Evolutionary conservation across 2,888 invertebrate genomes (phyloP), one percentile per base, ranked within the genome.

Genomic region (Pristionchus arcanus): DNA sequence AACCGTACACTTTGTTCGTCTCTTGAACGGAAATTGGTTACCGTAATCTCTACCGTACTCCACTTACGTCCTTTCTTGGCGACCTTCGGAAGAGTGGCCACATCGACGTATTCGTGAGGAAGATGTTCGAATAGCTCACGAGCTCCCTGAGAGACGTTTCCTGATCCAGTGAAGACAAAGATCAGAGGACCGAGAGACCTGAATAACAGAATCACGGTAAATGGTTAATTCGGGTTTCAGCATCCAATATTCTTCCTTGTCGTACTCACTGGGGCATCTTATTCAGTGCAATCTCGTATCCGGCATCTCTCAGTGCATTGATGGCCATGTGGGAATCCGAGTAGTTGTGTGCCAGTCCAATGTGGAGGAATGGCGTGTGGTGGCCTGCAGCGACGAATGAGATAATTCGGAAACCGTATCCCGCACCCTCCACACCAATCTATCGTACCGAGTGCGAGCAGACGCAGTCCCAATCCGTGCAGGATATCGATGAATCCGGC

Each of bases 341-440:
- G 96, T 99, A 99, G 96, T 99, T 99, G 95, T 99, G 99, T 0
- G 99, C 98, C 9, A 98, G 98, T 0, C 98, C 99, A 92, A 99
- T 97, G 95, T 99, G 98, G 97, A 99, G 98, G 95, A 99, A 99
- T 0, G 99, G 99, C 0, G 99, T 99, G 95, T 99, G 99, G 95
- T 99, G 99, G 0, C 99, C 99, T 42, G 99, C 96, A 0, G 99
- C 99, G 89, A 99, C 96, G 3, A 98, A 96, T 86, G 99, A 25
- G 21, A 42, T 63, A 2, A 37, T 15, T 66, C 42, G 86, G 7
- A 31, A 37, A 63, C 83, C 19, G 55, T 55, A 31, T 9, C 25
- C 37, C 28, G 3, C 49, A 81, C 74, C 34, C 31, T 37, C 28
- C 31, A 21, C 53, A 28, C 55, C 55, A 25, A 15, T 21, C 55